Evolutionary conservation across 2,888 invertebrate species (phyloP), one percentile per base, ranked within the genome.

Genomic region (Cylindroiulus punctatus): DNA sequence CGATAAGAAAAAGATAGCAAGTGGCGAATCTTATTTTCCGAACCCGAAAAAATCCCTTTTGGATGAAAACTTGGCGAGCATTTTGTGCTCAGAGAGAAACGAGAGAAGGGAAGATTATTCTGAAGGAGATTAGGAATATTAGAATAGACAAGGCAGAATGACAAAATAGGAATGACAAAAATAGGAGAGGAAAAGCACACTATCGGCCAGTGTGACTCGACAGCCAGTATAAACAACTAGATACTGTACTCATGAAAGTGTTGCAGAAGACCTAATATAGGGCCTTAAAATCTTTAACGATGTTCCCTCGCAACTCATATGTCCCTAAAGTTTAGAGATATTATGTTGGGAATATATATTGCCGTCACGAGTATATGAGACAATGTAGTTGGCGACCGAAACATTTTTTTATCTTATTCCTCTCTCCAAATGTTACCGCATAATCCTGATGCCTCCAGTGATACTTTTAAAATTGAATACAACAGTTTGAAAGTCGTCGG

Each of bases 141-240:
- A 82, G 40, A 82, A 82, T 82, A 82, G 82, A 82, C 82, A 82
- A 40, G 82, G 36, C 42, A 42, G 82, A 42, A 82, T 82, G 81
- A 81, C 81, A 36, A 81, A 81, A 36, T 81, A 81, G 81, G 81
- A 81, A 26, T 32, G 82, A 82, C 36, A 82, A 82, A 82, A 42
- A 82, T 82, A 42, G 82, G 26, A 65, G 26, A 65, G 65, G 65
- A 65, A 65, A 65, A 65, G 65, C n/a, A 26, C 26, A 65, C 65
- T n/a, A 65, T 65, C 65, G 26, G 65, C 8, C 65, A 65, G 26
- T 65, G 65, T 26, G 65, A 65, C 65, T 65, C 22, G 65, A n/a
- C 65, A 26, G 65, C 26, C 65, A 65, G 65, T 7, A 82, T 82
- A 82, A 40, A 82, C 82, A 82, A 82, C 26, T 32, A 82, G 82